Percentiles rank a stretch among this genome's conserved stretches.
These are phyloP conservation scores for Mythimna loreyi DNA, from an alignment of 2,888 invertebrate species.

Conservation along the genomic window DNA sequence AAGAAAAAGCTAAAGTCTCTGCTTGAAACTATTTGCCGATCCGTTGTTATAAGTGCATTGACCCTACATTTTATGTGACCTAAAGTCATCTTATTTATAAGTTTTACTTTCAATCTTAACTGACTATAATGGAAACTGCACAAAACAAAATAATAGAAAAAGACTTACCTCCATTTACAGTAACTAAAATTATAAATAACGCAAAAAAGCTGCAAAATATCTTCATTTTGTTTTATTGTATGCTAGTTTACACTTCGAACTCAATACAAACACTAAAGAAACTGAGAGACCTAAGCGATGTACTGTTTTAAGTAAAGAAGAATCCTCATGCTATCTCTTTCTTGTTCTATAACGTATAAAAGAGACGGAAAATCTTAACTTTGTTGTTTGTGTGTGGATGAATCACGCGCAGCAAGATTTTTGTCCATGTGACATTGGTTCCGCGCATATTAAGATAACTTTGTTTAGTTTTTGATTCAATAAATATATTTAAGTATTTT, in stretches of 20 bases:
- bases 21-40: background rate
- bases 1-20: background rate
- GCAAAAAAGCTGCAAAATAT: conserved; percentile 32
- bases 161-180: conserved; percentile 53
- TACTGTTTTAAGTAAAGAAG: conserved; percentile 33
- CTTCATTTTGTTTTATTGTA: conserved; percentile 42
- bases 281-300: conserved; percentile 24
- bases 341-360: conserved; percentile 15
- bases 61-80: background rate
- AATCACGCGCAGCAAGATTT: conserved; percentile 19
- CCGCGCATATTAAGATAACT: conserved; percentile 15
- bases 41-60: background rate
- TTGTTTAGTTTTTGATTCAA: background rate
- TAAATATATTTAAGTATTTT: background rate
- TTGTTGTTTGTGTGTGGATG: conserved; percentile 19
- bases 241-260: conserved; percentile 31
- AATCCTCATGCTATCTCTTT: conserved; percentile 58
- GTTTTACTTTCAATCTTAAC: background rate
- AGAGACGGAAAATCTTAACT: conserved; percentile 37
- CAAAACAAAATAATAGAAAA: background rate
- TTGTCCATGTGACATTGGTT: conserved; percentile 29
- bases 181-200: conserved; percentile 41
- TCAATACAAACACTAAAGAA: conserved; percentile 41
- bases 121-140: background rate
- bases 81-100: background rate